These are phyloP conservation scores for Calvadosia cruxmelitensis DNA, from an alignment of 30 jellyfish, hydroid and myxozoan species.

Conservation along the genomic window DNA sequence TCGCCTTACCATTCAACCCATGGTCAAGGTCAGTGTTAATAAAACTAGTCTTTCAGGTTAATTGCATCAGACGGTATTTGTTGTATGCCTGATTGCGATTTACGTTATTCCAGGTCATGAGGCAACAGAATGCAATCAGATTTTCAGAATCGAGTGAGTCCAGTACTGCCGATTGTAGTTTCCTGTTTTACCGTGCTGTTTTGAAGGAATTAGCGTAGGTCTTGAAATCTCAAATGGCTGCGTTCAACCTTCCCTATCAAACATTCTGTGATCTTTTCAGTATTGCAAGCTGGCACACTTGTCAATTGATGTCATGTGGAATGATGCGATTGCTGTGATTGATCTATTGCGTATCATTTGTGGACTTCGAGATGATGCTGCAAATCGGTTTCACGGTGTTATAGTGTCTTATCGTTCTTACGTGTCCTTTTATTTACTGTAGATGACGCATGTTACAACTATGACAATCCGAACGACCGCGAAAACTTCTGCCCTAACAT, in stretches of 20 bases:
- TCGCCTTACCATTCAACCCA: constrained; percentile 13
- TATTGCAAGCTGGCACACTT: too few species aligned
- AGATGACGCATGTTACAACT: constrained; percentile 16
- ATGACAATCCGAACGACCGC: constrained; percentile 54
- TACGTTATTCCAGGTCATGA: neutral
- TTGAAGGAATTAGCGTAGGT: neutral
- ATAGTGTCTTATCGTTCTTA: too few species aligned
- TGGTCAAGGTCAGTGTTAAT: constrained; percentile 13
- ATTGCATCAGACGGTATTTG: too few species aligned
- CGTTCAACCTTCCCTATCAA: too few species aligned
- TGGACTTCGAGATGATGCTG: too few species aligned
- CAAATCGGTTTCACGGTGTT: too few species aligned
- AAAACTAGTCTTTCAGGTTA: neutral
- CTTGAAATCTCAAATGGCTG: neutral
- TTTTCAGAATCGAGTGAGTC: neutral
- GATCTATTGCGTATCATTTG: too few species aligned
- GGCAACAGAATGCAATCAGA: neutral
- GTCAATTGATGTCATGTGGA: too few species aligned
- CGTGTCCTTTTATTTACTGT: too few species aligned
- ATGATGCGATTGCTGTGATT: too few species aligned
- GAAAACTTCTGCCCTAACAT: constrained; percentile 80
- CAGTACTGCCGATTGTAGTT: neutral
- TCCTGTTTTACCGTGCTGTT: neutral
- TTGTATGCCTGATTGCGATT: neutral
- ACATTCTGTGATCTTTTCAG: too few species aligned